Base-by-base conservation (phyloP, 2,797 vertebrate species). In the Schizopygopsis malacanthus region DNA sequence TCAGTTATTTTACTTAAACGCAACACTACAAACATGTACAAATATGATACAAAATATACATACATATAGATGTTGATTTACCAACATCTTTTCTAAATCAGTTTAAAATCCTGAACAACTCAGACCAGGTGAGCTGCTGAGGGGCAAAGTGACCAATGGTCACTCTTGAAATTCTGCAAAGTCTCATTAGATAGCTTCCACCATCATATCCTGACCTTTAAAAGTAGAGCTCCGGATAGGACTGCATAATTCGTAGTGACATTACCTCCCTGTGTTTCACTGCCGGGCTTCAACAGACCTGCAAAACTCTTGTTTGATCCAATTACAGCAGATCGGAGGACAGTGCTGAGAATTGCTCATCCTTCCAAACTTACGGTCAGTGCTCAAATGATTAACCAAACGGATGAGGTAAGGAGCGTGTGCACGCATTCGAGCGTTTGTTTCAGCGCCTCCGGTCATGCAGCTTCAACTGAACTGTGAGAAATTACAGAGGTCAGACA, bases 211-310 rank as follows among this genome's bases (percentile, higher is more conserved):
- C 61, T 83, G 86, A 80, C 69, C 45, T 84, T 76, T 52, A 75
- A 67, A 71, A 54, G 37, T 12, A 28, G 18, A 63, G 43, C 18
- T 52, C 47, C 1, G 25, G 37, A 59, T 16, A 18, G n/a, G 45
- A 61, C 16, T 61, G 54, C 18, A 20, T 81, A 79, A 75, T 50
- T 52, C 4, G 54, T 82, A 83, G 85, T 76, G 52, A 79, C 33
- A 73, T 87, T 28, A 87, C 72, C 59, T 79, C 67, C 25, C 61
- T 70, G 78, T 82, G 81, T 22, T 77, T 85, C 79, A 82, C 28
- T 67, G 84, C 72, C 65, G 50, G 54, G 39, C 33, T 73, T 63
- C 79, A 76, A 65, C 59, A 28, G 22, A 86, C 82, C 79, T 79
- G 80, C 79, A 69, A 63, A 37, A 54, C 88, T 59, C 77, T 63